Base-by-base conservation (phyloP, 1,140 invertebrate genomes). In the Drosophila novamexicana region DNA sequence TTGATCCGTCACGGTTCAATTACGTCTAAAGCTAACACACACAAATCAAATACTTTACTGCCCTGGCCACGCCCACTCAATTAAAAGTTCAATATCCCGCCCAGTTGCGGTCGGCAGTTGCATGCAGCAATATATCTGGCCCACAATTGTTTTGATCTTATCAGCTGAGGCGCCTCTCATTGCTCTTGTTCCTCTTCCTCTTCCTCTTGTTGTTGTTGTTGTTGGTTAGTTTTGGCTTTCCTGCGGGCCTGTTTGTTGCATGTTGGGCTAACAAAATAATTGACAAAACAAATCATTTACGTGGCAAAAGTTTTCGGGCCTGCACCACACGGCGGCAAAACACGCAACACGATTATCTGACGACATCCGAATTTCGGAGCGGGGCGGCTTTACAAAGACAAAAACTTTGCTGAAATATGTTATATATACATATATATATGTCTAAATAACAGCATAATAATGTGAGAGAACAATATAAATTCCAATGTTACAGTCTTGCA, bases 271-370 rank as follows among this genome's bases (percentile, higher is more conserved):
- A 91, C 88, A 81, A 79, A 91, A 91, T 91, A 91, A 91, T 91
- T 91, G 88, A 91, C 88, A 91, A 91, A 91, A 91, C 88, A 91
- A 91, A 91, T 91, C 83, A 79, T 91, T 88, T 88, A 86, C 80
- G 79, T 84, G 81, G 84, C 85, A 74, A 89, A 88, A 88, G 81
- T 88, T 84, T 84, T 68, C 53, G 57, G 68, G 77, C 77, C 80
- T 22, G 67, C 65, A 75, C 59, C 65, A 74, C 81, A 88, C 83
- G 83, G 79, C 82, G 79, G 79, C 83, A 72, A 63, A 77, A 77
- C 83, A 86, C 83, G 83, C 83, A 86, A 86, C 83, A 82, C 40
- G 40, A 45, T 16, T 52, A 72, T 77, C 88, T 79, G 82, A 88
- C 81, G 81, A 85, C 82, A 85, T 47, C 72, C 47, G 64, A 40